Base-by-base conservation (phyloP, 2,888 invertebrate species). In the Rhimphoctona megacephalus region DNA sequence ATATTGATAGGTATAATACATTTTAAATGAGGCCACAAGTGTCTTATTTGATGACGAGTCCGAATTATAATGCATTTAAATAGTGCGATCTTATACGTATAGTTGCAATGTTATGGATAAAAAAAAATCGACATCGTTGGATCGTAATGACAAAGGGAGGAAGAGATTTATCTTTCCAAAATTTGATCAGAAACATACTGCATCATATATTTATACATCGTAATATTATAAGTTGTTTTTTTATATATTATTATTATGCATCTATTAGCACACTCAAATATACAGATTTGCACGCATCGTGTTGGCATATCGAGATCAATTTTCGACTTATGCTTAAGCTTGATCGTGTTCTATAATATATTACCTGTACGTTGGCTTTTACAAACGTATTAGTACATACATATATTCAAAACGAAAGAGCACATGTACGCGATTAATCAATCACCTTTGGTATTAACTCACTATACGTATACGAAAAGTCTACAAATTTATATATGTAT, bases 351-450 rank as follows among this genome's bases (percentile, higher is more conserved):
- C 39, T 69, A 30, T 54, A 57, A 30, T 54, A 57, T 79, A 39
- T 79, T n/a, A 52, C n/a, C 54, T n/a, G 54, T 54, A n/a, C 19
- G n/a, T 33, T n/a, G 36, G 7, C 17, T 22, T 11, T n/a, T 73
- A 30, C 61, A 17, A 30, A 30, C 30, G 17, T 61, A 57, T 30
- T n/a, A n/a, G n/a, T 54, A n/a, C 46, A 22, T 25, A 78, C 39
- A 80, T 33, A 80, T 82, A 46, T 67, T 49, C 66, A 46, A 39
- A 79, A 46, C 73, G 54, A 80, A 61, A 66, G 72, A 83, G 83
- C 76, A 81, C 80, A 76, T 81, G 83, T 83, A 87, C 84, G 87
- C 86, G 89, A 88, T 88, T 89, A 88, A 89, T 89, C 88, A 89
- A 89, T 81, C 81, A 81, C 73, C 66, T 81, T 54, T 73, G n/a